Percentiles rank a stretch among this genome's conserved stretches.
Evolutionary conservation across 2,113 vertebrate species (phyloP).

Genomic region (Lontra canadensis): DNA sequence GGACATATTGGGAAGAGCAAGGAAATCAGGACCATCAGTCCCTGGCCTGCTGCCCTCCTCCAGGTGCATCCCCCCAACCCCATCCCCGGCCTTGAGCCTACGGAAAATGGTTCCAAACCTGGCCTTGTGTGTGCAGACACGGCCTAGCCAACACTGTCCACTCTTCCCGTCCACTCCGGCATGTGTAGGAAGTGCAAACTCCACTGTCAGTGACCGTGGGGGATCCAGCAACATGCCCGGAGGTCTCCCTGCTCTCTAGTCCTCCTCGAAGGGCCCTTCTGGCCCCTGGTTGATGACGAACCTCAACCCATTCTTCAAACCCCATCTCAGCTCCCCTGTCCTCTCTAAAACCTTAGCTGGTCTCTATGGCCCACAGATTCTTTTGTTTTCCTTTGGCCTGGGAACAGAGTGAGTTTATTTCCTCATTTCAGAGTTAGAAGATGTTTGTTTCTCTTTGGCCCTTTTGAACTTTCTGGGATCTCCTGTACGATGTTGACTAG

Average conservation of each 20-base stretch:
- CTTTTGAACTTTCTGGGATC: too few relatives aligned
- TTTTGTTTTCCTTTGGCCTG: neutral
- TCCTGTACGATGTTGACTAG: neutral
- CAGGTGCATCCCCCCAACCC: fast-evolving
- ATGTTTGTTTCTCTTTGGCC: neutral
- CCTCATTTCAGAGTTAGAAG: neutral
- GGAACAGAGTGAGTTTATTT: neutral
- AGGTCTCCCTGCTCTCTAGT: neutral
- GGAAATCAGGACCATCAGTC: fast-evolving
- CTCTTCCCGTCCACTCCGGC: neutral
- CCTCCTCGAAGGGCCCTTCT: neutral
- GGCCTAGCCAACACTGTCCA: fast-evolving
- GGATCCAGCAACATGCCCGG: neutral
- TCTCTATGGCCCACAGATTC: neutral
- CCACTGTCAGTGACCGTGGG: fast-evolving
- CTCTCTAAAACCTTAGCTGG: neutral
- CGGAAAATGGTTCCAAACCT: neutral
- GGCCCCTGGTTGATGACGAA: neutral
- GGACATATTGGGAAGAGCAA: neutral
- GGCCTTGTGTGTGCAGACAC: fast-evolving
- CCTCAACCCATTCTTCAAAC: too few relatives aligned
- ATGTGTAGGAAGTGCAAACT: fast-evolving
- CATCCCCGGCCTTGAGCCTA: fast-evolving
- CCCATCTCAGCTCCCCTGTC: neutral
- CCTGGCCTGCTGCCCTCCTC: fast-evolving